phyloP scores from a whole-genome alignment of 2,797 vertebrate species.

The Enteromius paludinosus region DNA sequence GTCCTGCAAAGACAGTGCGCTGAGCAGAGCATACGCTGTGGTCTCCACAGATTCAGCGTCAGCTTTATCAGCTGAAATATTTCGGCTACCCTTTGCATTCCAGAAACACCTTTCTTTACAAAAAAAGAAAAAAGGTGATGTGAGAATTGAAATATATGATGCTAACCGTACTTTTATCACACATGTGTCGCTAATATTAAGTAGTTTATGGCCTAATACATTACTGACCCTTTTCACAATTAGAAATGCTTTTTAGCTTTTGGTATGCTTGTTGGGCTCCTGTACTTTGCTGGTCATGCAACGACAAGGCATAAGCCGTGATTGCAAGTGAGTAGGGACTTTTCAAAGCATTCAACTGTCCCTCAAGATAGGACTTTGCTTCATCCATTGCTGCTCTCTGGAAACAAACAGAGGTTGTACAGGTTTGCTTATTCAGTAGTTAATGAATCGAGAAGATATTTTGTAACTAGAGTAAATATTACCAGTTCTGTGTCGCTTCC shows the following conservation, averaged over 20 bases:
- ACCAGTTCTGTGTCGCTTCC: slow-evolving; percentile 63
- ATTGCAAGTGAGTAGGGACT: slow-evolving; percentile 69
- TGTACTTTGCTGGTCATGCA: slow-evolving; percentile 44
- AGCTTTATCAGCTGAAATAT: slow-evolving; percentile 16
- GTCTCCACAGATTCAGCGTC: slow-evolving; percentile 68
- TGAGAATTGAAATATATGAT: not conserved
- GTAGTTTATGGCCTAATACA: not conserved
- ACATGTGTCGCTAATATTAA: not conserved
- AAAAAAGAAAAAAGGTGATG: not conserved
- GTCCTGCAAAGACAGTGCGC: slow-evolving; percentile 62
- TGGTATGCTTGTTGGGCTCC: slow-evolving; percentile 40
- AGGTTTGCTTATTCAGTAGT: not conserved
- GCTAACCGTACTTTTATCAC: too few species aligned
- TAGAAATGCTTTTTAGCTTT: slow-evolving; percentile 61
- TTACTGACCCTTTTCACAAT: slow-evolving; percentile 64
- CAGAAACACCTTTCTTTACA: slow-evolving; percentile 69
- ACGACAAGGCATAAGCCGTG: slow-evolving; percentile 70
- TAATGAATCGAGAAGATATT: not conserved
- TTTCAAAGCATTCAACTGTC: slow-evolving; percentile 52
- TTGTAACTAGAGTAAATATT: slow-evolving; percentile 39
- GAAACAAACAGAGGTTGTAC: slow-evolving; percentile 23
- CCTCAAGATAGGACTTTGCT: slow-evolving; percentile 63
- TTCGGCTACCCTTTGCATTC: slow-evolving; percentile 42
- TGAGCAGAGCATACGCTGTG: slow-evolving; percentile 73
- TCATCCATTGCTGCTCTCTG: slow-evolving; percentile 61